Conservation (phyloP, 2,797 vertebrate genomes). For the Tragopan temminckii region DNA sequence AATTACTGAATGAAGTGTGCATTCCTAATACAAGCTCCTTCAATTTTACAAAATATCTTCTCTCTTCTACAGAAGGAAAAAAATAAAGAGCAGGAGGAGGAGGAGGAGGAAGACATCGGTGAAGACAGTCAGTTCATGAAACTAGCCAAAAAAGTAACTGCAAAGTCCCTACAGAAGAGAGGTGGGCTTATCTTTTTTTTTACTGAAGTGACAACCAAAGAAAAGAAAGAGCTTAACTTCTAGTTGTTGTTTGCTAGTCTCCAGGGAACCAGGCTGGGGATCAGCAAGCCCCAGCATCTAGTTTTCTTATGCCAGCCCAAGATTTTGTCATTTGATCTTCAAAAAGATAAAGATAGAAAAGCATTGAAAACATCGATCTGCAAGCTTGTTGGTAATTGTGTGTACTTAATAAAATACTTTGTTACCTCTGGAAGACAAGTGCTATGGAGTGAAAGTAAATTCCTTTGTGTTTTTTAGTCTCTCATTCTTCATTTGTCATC, state of each 20-base stretch:
- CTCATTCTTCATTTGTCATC: neutral
- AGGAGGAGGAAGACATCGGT: conserved; percentile 86
- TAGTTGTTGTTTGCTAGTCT: neutral
- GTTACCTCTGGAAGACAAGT: neutral
- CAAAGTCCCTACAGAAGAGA: conserved; percentile 89
- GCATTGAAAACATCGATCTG: neutral
- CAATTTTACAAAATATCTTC: neutral
- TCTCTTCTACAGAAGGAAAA: conserved; percentile 85
- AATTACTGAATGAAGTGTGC: neutral
- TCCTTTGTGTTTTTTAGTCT: neutral
- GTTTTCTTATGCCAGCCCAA: neutral
- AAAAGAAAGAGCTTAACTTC: neutral
- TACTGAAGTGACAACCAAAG: neutral
- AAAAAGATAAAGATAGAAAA: neutral
- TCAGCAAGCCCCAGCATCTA: neutral
- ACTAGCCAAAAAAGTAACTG: conserved; percentile 93
- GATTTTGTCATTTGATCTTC: neutral
- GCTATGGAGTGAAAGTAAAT: neutral
- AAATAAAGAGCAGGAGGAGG: conserved; percentile 83
- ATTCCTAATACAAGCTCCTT: neutral
- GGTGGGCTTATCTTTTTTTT: conserved; percentile 75
- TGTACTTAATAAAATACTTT: neutral
- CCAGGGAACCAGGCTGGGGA: too few relatives aligned
- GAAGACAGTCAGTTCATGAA: conserved; percentile 96
- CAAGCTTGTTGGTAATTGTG: neutral